Conservation (phyloP, 2,888 invertebrate genomes). For the Leptarthrus brevirostris region DNA sequence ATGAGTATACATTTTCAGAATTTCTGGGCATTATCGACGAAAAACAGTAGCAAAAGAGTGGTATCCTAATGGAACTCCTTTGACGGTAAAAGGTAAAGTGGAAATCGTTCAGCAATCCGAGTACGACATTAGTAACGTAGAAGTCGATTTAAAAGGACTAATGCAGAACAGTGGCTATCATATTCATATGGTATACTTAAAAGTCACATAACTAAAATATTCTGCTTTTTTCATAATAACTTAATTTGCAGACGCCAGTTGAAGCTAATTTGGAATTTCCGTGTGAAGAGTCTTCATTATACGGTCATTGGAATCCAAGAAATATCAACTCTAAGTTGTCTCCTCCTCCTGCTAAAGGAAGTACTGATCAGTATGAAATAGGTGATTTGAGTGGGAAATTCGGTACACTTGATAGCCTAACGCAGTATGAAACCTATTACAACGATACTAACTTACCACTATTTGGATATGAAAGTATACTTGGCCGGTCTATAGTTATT, state of each 20-base stretch:
- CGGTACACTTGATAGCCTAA: conserved; percentile 77
- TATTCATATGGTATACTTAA: conserved; percentile 78
- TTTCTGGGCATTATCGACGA: conserved; percentile 78
- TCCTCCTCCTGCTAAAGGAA: conserved; percentile 75
- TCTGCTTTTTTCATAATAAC: too few species aligned
- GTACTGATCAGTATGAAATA: conserved; percentile 86
- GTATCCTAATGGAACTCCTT: conserved; percentile 82
- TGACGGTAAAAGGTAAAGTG: conserved; percentile 77
- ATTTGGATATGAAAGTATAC: conserved; percentile 82
- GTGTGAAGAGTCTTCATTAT: conserved; percentile 83
- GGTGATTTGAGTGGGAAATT: conserved; percentile 90
- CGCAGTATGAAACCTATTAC: conserved; percentile 71
- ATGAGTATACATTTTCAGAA: conserved; percentile 70
- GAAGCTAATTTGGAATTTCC: conserved; percentile 87
- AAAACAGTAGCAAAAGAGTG: conserved; percentile 89
- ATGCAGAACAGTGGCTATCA: conserved; percentile 78
- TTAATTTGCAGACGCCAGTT: conserved; percentile 79
- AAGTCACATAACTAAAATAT: not conserved
- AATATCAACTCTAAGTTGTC: conserved; percentile 74
- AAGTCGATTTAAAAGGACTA: conserved; percentile 80
- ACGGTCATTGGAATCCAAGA: conserved; percentile 89
- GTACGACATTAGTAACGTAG: conserved; percentile 84
- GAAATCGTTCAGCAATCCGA: conserved; percentile 88
- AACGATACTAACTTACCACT: conserved; percentile 86
- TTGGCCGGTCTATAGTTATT: conserved; percentile 88